Evolutionary conservation across 2,888 invertebrate species (phyloP).

Genomic region (Chesias legatella): DNA sequence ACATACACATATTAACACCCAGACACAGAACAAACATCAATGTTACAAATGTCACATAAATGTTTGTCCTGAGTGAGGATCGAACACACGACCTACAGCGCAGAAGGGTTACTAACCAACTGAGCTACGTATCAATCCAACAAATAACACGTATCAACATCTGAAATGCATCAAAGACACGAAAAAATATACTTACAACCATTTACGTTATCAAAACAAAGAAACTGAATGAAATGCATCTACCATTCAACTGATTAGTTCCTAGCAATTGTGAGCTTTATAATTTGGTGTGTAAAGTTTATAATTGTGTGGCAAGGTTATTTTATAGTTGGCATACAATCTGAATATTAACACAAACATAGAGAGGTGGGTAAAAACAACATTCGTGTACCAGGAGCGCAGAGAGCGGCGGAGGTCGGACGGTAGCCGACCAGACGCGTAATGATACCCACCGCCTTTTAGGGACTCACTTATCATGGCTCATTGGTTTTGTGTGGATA

Average conservation of each 20-base stretch:
- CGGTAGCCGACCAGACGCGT: constrained; percentile 66
- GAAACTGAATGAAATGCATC: constrained; percentile 68
- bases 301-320: constrained; percentile 20
- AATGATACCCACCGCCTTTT: constrained; percentile 76
- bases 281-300: constrained; percentile 21
- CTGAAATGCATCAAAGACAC: constrained; percentile 28
- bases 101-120: no score
- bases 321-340: constrained; percentile 42
- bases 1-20: no score
- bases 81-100: no score
- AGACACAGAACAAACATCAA: no score
- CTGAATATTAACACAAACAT: constrained; percentile 68
- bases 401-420: constrained; percentile 56
- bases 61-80: no score
- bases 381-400: constrained; percentile 66
- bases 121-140: constrained; percentile 10
- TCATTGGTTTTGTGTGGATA: constrained; percentile 54
- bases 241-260: constrained; percentile 48
- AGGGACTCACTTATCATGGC: constrained; percentile 70
- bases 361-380: constrained; percentile 65
- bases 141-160: constrained; percentile 24
- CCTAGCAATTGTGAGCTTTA: constrained; percentile 30
- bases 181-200: constrained; percentile 35
- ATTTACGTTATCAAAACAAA: constrained; percentile 60
- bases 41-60: no score